Base-by-base conservation (phyloP, 2,888 invertebrate species). In the Syrphus vitripennis region DNA sequence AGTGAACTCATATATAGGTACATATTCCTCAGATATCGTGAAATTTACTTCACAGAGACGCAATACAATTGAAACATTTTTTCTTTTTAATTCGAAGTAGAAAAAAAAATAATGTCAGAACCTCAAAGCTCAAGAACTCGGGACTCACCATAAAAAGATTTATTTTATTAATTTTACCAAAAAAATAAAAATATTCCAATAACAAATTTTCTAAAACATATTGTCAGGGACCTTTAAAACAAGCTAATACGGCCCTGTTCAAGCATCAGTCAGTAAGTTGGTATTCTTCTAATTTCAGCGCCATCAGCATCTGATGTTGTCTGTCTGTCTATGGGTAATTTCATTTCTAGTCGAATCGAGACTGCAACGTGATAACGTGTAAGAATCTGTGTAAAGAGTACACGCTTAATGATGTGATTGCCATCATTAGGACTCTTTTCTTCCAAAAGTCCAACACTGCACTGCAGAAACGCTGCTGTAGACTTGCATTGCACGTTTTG, bases 371-470 rank as follows among this genome's bases (percentile, higher is more conserved):
- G 75, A 70, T 75, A 65, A 79, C 55, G 74, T 75, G 83, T 70
- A 79, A 79, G 48, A 79, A 65, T 79, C 74, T 42, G 69, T 75
- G 79, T 70, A 69, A 67, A 53, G 77, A 63, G 34, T 77, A 31
- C 57, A 29, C 63, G 57, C 63, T 40, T 83, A 78, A 83, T 75
- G 79, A 83, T 48, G 79, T 50, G 65, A 79, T 75, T 79, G 63
- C 59, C 83, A 75, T 80, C 65, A 84, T 80, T 84, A 76, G 83
- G 83, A 83, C 42, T 48, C 70, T 71, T 34, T 42, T 42, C 53
- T 70, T 48, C 34, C 5, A 12, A 14, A 34, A 21, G 12, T 19
- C 29, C 40, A 78, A 63, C 34, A 34, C 34, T n/a, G 48, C 59
- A 21, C 50, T 26, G 50, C 42, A 77, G 82, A 77, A 77, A 72